Conservation (phyloP, 2,113 vertebrate species). For the Nannobrachium achirus region DNA sequence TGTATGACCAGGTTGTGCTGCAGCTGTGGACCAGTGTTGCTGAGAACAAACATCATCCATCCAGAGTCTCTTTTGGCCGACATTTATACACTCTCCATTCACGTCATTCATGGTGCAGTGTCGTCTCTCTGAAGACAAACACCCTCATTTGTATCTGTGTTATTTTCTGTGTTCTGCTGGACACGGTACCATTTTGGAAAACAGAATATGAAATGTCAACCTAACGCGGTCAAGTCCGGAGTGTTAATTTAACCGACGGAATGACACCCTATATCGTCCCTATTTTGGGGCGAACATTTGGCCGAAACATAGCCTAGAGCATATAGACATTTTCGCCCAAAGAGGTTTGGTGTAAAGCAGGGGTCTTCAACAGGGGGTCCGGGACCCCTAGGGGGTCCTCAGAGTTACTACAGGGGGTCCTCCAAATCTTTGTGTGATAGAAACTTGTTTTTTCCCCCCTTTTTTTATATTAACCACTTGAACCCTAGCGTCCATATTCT, state of each 20-base stretch:
- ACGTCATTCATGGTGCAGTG: neutral
- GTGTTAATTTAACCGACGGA: constrained; percentile 31
- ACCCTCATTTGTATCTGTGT: constrained; percentile 36
- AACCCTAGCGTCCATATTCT: too few relatives aligned
- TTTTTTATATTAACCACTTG: too few relatives aligned
- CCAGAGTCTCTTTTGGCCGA: constrained; percentile 12
- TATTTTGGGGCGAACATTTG: too few relatives aligned
- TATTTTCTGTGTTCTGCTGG: constrained; percentile 64
- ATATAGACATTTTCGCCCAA: too few relatives aligned
- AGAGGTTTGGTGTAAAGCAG: too few relatives aligned
- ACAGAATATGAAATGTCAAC: constrained; percentile 70
- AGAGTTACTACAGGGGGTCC: too few relatives aligned
- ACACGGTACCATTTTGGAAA: constrained; percentile 71
- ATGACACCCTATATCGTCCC: too few relatives aligned
- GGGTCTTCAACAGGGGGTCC: too few relatives aligned
- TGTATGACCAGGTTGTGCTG: constrained; percentile 37
- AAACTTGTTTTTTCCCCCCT: too few relatives aligned
- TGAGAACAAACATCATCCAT: constrained; percentile 39
- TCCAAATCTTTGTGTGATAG: too few relatives aligned
- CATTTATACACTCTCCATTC: constrained; percentile 38
- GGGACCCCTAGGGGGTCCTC: too few relatives aligned
- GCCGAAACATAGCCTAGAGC: too few relatives aligned
- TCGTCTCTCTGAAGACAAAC: constrained; percentile 12
- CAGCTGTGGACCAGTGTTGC: constrained; percentile 56
- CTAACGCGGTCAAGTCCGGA: constrained; percentile 52